phyloP scores from a whole-genome alignment of 2,797 vertebrate species.

The Myiothlypis chrysogaster region DNA sequence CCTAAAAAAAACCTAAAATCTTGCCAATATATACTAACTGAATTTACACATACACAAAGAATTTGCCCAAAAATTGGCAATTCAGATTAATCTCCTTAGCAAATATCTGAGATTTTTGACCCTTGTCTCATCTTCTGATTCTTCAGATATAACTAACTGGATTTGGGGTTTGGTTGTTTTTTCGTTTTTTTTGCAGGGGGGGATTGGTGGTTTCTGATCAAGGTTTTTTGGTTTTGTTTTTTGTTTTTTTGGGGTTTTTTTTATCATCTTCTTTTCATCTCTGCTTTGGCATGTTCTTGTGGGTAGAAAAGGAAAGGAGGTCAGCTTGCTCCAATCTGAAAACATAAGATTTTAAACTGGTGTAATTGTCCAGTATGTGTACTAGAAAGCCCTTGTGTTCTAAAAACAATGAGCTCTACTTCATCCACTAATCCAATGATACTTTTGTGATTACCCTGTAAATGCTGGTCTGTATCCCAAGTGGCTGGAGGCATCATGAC shows the following conservation, averaged over 20 bases:
- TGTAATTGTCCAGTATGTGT: neutral
- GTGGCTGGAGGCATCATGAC: neutral
- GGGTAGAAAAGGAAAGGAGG: neutral
- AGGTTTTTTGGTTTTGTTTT: neutral
- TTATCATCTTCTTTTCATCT: neutral
- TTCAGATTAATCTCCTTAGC: neutral
- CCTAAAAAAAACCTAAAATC: neutral
- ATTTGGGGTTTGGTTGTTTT: neutral
- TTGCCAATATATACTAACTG: neutral
- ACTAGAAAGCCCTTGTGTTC: neutral
- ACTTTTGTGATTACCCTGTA: neutral
- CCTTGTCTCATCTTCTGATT: neutral
- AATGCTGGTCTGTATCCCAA: neutral
- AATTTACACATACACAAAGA: neutral
- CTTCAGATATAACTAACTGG: neutral
- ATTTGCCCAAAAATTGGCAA: neutral
- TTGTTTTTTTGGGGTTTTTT: neutral
- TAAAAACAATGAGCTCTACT: neutral
- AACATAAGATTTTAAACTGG: neutral
- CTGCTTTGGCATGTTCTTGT: neutral
- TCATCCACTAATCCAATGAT: neutral
- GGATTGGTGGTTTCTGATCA: rapidly evolving
- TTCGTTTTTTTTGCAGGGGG: no score
- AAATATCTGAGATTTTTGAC: neutral
- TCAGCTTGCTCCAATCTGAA: neutral